Base-by-base conservation (phyloP, 2,888 invertebrate species). In the Liopterus haemorrhoidalis region DNA sequence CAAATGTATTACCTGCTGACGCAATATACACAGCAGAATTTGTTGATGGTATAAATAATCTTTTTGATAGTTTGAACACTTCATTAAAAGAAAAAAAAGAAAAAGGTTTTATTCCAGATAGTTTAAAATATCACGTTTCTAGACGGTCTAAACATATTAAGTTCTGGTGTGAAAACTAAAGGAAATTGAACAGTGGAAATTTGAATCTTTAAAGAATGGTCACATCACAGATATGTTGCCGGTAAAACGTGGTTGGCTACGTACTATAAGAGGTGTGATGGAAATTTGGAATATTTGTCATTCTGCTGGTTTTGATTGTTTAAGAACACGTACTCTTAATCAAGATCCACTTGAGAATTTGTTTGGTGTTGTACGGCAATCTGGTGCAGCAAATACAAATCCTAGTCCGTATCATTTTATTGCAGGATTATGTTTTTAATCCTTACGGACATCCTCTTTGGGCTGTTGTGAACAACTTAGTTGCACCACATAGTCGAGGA, bases 291-390 rank as follows among this genome's bases (percentile, higher is more conserved):
- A 36, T 2, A 14, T 5, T n/a, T 24, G 31, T n/a, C 1, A 14
- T 14, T 11, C 18, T 41, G 30, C 5, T 4, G 46, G 46, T 5
- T 37, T 47, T 11, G 15, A 30, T n/a, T 47, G 35, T 47, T 36
- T 49, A 2, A 35, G 37, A 31, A 39, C 45, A 11, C 31, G 50
- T 16, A 15, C 19, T 15, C 14, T 41, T 8, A 27, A 41, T 4
- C 41, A 41, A 8, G 41, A 32, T 28, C n/a, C 40, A 3, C 16
- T 30, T 16, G 40, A 30, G 28, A 40, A 40, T 40, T 40, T 40
- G 21, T 30, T 40, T n/a, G 16, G 28, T 5, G 18, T 27, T 11
- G 24, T 37, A 4, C 2, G 25, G n/a, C 38, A 37, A 24, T 22
- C 19, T 4, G 24, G 25, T 5, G 12, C 18, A 16, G 9, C 19